Evolutionary conservation across 2,113 vertebrate species (phyloP), one percentile per base, ranked within the genome.

Genomic region (Setophaga kirtlandii): DNA sequence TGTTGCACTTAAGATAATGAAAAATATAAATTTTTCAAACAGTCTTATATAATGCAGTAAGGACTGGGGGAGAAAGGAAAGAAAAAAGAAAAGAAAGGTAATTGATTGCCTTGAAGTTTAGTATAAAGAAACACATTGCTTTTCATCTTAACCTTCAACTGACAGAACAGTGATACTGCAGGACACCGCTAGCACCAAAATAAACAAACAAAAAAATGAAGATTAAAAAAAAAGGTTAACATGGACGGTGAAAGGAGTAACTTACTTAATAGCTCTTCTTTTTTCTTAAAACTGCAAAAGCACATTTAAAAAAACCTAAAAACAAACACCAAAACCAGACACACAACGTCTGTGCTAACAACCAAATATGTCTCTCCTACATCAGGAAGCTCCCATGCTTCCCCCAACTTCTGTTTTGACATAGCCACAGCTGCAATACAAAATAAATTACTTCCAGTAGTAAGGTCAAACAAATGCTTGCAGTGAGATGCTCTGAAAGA

Each of bases 401-500:
- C 33, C 65, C 11, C 18, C 2, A 1, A 31, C 78, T 83, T 71
- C 62, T 89, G 67, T 64, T 94, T 53, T 70, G 39, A 85, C 37
- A 80, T 47, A 95, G 46, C 7, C 69, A 84, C 70, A 94, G 77
- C 28, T 82, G 46, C 39, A 89, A 69, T 21, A 91, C 12, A 70
- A 78, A 91, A 89, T 49, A 69, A 88, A 94, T 86, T 60, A 89
- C 41, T 95, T 74, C 55, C 93, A 93, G 75, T 21, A 89, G n/a
- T 13, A 70, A 18, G 42, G 75, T 55, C 59, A 94, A 87, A 69
- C 42, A 74, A 94, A 87, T 22, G 42, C 21, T 87, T 86, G 28
- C 68, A 55, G 64, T 39, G 64, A 74, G 41, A 89, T 46, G 47
- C 53, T 81, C 56, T 92, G 35, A 93, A 91, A 96, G 95, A 92